phyloP scores from a whole-genome alignment of 30 jellyfish, hydroid and myxozoan species.

The Chironex yamaguchii region DNA sequence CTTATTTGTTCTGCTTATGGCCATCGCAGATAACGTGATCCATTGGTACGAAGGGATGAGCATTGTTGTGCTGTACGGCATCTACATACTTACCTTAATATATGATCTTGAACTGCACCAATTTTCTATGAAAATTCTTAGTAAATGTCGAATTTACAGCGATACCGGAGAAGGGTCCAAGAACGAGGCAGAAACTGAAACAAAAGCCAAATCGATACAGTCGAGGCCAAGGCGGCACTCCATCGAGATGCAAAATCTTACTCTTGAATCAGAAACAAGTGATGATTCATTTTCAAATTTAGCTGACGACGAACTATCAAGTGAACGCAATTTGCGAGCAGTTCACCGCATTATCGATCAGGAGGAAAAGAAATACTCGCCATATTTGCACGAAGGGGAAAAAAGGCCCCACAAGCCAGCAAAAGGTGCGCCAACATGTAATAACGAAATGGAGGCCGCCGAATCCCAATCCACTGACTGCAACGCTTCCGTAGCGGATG shows the following conservation, averaged over 20 bases:
- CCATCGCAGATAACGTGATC: conserved; percentile 6
- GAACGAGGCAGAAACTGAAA: neutral
- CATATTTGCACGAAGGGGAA: neutral
- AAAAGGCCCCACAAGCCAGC: neutral
- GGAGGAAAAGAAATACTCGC: neutral
- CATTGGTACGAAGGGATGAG: conserved; percentile 30
- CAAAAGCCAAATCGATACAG: neutral
- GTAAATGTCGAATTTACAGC: too few relatives aligned
- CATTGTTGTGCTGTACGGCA: neutral
- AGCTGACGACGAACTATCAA: neutral
- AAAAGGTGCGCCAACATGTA: neutral
- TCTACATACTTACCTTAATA: neutral
- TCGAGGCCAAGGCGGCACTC: too few relatives aligned
- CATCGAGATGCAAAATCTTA: too few relatives aligned
- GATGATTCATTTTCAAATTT: neutral
- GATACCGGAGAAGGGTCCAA: neutral
- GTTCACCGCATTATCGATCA: neutral
- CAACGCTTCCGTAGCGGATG: neutral
- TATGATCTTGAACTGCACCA: neutral
- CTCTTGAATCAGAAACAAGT: neutral
- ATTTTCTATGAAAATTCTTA: neutral
- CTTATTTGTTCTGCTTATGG: neutral
- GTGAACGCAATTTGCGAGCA: neutral
- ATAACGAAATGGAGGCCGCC: neutral
- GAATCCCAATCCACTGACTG: neutral